phyloP scores from a whole-genome alignment of 2,113 vertebrate species.

The Tupaia chinensis region DNA sequence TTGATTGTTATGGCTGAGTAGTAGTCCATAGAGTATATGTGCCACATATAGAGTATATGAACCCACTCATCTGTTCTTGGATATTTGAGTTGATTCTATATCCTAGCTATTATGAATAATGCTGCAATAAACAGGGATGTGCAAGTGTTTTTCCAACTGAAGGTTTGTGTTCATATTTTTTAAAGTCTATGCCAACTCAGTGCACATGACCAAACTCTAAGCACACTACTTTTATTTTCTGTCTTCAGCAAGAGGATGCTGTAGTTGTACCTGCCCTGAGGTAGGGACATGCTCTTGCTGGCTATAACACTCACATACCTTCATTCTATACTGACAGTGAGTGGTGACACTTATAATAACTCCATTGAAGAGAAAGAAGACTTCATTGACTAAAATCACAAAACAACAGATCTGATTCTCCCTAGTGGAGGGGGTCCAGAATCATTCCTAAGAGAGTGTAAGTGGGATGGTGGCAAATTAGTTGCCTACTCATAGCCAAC shows the following conservation, averaged over 20 bases:
- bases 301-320: background rate
- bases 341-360: background rate
- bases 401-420: background rate
- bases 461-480: background rate
- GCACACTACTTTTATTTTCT: background rate
- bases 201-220: background rate
- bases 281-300: background rate
- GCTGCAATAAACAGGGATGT: too few relatives aligned
- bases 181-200: background rate
- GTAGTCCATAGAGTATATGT: too few relatives aligned
- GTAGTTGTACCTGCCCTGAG: background rate
- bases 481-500: background rate
- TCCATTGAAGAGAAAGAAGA: background rate
- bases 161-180: background rate
- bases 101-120: too few relatives aligned
- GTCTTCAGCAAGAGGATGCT: background rate
- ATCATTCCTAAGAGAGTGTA: background rate
- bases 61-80: too few relatives aligned
- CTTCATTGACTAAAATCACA: background rate
- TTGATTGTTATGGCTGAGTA: too few relatives aligned
- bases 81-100: too few relatives aligned
- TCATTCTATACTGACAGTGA: background rate
- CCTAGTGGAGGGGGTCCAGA: background rate
- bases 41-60: too few relatives aligned
- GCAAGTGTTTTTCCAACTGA: too few relatives aligned